Percentiles rank a stretch among this genome's conserved stretches.
Conservation (phyloP, 2,113 vertebrate genomes). For the Theristicus caerulescens region DNA sequence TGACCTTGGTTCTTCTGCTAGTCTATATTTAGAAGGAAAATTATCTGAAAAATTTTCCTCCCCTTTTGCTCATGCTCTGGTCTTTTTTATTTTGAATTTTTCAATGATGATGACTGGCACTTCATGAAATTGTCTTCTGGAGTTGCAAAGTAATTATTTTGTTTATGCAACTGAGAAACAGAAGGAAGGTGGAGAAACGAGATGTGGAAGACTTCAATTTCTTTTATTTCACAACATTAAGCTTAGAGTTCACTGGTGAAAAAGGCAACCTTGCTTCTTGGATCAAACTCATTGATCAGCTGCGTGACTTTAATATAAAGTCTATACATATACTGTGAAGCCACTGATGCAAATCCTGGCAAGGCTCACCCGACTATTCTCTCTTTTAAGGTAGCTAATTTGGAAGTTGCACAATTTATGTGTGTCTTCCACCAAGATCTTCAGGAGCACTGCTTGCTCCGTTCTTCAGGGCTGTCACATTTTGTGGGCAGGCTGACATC, state of each 20-base stretch:
- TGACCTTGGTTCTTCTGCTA: not conserved
- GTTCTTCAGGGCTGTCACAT: not conserved
- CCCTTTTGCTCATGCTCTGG: not conserved
- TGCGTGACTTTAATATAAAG: not conserved
- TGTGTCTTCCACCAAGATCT: not conserved
- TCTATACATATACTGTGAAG: not conserved
- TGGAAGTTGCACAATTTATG: not conserved
- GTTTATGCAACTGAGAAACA: not conserved
- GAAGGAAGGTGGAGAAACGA: not conserved
- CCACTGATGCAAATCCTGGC: not conserved
- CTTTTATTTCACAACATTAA: slow-evolving; percentile 25
- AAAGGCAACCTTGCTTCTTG: not conserved
- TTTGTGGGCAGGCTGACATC: not conserved
- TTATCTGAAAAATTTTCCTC: not conserved
- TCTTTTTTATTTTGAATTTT: not conserved
- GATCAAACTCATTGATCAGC: not conserved
- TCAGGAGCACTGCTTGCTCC: not conserved
- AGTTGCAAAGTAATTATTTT: slow-evolving; percentile 13
- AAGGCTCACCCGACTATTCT: not conserved
- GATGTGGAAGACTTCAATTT: not conserved
- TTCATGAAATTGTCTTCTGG: slow-evolving; percentile 17
- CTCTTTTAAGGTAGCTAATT: not conserved
- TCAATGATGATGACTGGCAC: not conserved
- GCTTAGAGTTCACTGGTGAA: not conserved
- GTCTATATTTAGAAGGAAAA: not conserved